These are phyloP conservation scores for Megalopta genalis DNA, from an alignment of 1,140 invertebrate genomes.

Conservation along the genomic window DNA sequence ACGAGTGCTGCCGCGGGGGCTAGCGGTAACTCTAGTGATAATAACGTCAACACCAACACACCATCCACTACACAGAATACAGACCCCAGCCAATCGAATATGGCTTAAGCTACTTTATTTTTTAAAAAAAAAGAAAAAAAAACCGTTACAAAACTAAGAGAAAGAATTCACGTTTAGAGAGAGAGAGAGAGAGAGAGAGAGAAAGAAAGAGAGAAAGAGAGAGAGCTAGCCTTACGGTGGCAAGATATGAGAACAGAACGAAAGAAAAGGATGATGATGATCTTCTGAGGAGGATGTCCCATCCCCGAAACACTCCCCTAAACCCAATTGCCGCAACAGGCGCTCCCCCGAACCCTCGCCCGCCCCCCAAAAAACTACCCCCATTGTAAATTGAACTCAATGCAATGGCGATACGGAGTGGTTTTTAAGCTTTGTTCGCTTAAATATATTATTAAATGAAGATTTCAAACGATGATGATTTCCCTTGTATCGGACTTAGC, in stretches of 20 bases:
- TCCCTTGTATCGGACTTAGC: constrained; percentile 10
- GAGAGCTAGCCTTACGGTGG: constrained; percentile 12
- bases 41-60: constrained; percentile 71
- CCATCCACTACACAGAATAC: constrained; percentile 73
- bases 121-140: not conserved
- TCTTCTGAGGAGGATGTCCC: constrained; percentile 56
- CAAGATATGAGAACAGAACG: not conserved
- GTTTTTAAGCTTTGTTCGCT: constrained; percentile 52
- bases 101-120: constrained; percentile 72
- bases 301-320: no score
- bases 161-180: constrained; percentile 17
- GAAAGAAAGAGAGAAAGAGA: no score
- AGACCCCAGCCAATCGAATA: constrained; percentile 77
- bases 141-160: constrained; percentile 15
- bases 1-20: constrained; percentile 69
- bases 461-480: not conserved
- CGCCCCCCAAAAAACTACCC: not conserved
- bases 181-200: no score
- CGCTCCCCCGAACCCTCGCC: not conserved
- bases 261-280: not conserved
- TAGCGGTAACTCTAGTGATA: constrained; percentile 76
- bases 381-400: constrained; percentile 57
- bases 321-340: no score
- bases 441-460: constrained; percentile 13
- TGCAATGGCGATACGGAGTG: constrained; percentile 41